Evolutionary conservation across 2,797 vertebrate genomes (phyloP).

Genomic region (Notolepis coatsorum): DNA sequence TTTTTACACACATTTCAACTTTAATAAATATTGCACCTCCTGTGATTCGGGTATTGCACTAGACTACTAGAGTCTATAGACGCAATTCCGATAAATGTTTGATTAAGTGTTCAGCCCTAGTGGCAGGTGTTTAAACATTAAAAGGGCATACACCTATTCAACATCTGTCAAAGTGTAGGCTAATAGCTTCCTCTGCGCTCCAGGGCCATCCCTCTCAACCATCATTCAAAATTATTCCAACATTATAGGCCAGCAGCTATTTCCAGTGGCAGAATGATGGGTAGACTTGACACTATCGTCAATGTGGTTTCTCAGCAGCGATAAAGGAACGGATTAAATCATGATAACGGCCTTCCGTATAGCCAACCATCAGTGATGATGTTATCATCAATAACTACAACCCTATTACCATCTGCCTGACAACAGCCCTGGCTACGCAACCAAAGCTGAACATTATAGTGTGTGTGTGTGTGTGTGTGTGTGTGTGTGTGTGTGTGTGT

Average conservation of each 20-base stretch:
- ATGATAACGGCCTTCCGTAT: constrained; percentile 70
- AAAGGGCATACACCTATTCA: constrained; percentile 56
- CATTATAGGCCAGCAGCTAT: constrained; percentile 67
- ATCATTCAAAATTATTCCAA: constrained; percentile 70
- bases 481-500: too few relatives aligned
- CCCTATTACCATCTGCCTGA: constrained; percentile 69
- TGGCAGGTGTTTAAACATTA: constrained; percentile 55
- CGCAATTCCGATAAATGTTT: too few relatives aligned
- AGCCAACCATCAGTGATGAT: constrained; percentile 65
- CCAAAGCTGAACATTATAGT: constrained; percentile 48
- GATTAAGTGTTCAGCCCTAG: too few relatives aligned
- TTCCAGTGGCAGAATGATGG: constrained; percentile 76
- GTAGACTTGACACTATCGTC: constrained; percentile 71
- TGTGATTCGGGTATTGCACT: too few relatives aligned
- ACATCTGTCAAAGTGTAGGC: constrained; percentile 56
- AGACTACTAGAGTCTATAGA: too few relatives aligned
- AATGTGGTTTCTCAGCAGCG: constrained; percentile 58
- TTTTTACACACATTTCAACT: too few relatives aligned
- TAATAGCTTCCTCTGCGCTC: constrained; percentile 59
- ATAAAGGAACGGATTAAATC: constrained; percentile 70
- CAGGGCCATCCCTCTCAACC: constrained; percentile 47
- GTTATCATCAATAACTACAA: constrained; percentile 71
- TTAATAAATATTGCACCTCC: too few relatives aligned
- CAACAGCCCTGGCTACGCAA: constrained; percentile 57
- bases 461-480: too few relatives aligned